Conservation (phyloP, 2,797 vertebrate species). For the Peromyscus aztecus region DNA sequence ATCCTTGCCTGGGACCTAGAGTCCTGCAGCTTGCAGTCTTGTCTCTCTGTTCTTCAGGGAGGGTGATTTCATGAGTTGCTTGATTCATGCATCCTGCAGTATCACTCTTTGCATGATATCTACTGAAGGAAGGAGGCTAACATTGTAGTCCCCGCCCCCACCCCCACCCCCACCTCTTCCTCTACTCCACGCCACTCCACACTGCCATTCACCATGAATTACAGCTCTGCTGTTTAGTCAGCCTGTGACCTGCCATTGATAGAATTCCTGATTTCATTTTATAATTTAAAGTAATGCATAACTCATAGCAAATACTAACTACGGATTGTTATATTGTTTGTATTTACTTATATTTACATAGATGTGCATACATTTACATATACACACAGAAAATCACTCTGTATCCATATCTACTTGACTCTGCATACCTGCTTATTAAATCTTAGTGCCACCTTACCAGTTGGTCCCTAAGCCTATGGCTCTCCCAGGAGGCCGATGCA, state of each 20-base stretch:
- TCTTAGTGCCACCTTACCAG: background rate
- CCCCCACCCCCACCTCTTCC: background rate
- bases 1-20: rapidly evolving
- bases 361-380: background rate
- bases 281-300: background rate
- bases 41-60: background rate
- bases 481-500: background rate
- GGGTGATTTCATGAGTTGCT: background rate
- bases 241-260: background rate
- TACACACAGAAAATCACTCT: background rate
- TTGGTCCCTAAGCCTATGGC: background rate
- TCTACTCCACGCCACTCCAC: background rate
- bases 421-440: background rate
- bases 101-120: background rate
- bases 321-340: background rate
- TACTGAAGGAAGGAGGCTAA: background rate
- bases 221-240: background rate
- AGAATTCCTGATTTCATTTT: background rate
- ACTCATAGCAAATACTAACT: background rate
- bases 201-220: background rate
- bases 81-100: background rate
- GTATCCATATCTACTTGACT: background rate
- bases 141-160: background rate
- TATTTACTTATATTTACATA: background rate
- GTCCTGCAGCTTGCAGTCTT: background rate